These are phyloP conservation scores for Hofmannophila pseudospretella DNA, from an alignment of 2,888 invertebrate genomes.

Conservation along the genomic window DNA sequence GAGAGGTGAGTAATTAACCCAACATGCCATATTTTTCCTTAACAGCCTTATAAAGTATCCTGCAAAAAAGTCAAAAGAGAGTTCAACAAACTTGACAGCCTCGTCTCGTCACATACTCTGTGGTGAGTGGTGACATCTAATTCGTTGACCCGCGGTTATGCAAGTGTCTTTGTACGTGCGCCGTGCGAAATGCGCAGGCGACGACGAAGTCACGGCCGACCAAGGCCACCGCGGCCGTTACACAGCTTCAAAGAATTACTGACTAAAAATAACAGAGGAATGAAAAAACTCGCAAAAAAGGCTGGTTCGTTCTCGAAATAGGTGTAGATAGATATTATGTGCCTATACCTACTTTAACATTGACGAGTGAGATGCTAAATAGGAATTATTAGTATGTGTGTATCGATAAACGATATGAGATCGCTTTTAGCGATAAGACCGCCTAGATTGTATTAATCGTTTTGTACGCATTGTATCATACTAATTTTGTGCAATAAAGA, in stretches of 20 bases:
- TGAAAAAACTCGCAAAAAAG: slow-evolving; percentile 4
- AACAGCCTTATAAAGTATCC: no score
- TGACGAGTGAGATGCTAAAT: no score
- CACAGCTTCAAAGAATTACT: slow-evolving; percentile 23
- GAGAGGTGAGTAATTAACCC: no score
- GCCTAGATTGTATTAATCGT: no score
- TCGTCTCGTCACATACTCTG: background rate
- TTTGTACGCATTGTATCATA: no score
- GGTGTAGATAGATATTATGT: background rate
- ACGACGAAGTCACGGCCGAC: slow-evolving; percentile 27
- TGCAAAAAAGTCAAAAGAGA: no score
- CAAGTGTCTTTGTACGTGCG: slow-evolving; percentile 1
- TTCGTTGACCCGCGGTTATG: slow-evolving; percentile 11
- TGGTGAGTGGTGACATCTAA: background rate
- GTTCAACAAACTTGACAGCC: background rate
- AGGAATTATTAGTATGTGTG: no score
- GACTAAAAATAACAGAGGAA: slow-evolving; percentile 15
- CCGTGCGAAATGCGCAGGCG: slow-evolving; percentile 18
- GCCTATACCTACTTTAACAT: no score
- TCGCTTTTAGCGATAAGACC: no score
- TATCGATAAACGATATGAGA: no score
- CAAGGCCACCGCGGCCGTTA: slow-evolving; percentile 51
- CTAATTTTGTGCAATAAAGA: no score
- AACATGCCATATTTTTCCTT: no score
- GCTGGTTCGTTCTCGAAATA: background rate